Conservation (phyloP, 2,797 vertebrate genomes). For the Loriculus beryllinus region DNA sequence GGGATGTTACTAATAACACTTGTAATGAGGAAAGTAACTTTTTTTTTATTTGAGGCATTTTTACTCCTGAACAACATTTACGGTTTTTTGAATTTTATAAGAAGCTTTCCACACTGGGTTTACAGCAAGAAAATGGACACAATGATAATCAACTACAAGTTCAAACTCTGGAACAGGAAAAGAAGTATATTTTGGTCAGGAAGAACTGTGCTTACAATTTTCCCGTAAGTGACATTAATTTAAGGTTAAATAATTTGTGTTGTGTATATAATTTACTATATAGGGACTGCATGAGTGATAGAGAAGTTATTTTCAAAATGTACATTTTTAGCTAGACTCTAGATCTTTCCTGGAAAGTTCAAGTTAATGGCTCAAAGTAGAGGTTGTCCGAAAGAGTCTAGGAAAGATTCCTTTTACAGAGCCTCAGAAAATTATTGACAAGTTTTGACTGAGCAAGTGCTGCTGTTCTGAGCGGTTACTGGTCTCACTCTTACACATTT, state of each 20-base stretch:
- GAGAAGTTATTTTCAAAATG: not conserved
- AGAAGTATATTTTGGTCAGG: slow-evolving; percentile 85
- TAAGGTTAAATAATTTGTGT: not conserved
- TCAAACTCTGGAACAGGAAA: slow-evolving; percentile 84
- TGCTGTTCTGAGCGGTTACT: not conserved
- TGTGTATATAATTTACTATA: not conserved
- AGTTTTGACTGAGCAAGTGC: not conserved
- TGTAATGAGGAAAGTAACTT: slow-evolving; percentile 16
- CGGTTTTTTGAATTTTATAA: slow-evolving; percentile 91
- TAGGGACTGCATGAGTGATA: not conserved
- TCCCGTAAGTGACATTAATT: slow-evolving; percentile 78
- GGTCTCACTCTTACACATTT: not conserved
- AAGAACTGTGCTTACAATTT: slow-evolving; percentile 96
- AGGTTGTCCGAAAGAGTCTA: not conserved
- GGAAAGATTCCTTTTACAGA: not conserved
- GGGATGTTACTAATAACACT: not conserved
- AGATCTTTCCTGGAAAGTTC: not conserved
- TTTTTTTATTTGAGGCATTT: slow-evolving; percentile 78
- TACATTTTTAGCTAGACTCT: not conserved
- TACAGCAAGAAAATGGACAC: slow-evolving; percentile 87
- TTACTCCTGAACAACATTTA: slow-evolving; percentile 89
- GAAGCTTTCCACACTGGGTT: slow-evolving; percentile 86
- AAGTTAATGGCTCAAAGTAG: not conserved
- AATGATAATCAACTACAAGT: slow-evolving; percentile 80
- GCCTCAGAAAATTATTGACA: not conserved